These are phyloP conservation scores for Heteropelma amictum DNA, from an alignment of 2,888 invertebrate species.

Conservation along the genomic window DNA sequence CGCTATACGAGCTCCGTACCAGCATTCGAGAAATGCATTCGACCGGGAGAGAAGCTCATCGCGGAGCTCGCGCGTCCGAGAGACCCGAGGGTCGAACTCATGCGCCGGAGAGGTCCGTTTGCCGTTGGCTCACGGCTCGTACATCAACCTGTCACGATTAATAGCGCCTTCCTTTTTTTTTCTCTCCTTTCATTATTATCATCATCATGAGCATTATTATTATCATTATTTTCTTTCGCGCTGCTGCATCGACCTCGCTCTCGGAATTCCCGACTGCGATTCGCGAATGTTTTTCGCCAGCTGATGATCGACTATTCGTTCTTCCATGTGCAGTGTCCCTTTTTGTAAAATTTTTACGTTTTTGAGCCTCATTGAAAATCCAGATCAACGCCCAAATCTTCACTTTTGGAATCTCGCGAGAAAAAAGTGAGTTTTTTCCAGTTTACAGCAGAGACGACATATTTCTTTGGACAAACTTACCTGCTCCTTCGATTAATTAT, in stretches of 20 bases:
- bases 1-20: neutral
- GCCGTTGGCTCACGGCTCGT: constrained; percentile 66
- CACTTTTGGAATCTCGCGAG: too few relatives aligned
- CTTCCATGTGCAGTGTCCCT: too few relatives aligned
- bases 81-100: constrained; percentile 67
- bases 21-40: constrained; percentile 38
- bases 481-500: too few relatives aligned
- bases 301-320: too few relatives aligned
- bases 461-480: too few relatives aligned
- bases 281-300: too few relatives aligned
- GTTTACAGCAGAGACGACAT: too few relatives aligned
- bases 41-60: constrained; percentile 45
- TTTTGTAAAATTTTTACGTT: too few relatives aligned
- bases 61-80: constrained; percentile 36
- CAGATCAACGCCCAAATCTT: too few relatives aligned
- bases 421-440: too few relatives aligned
- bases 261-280: too few relatives aligned
- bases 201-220: constrained; percentile 27
- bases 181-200: constrained; percentile 21
- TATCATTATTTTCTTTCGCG: constrained; percentile 49
- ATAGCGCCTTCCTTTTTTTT: constrained; percentile 68
- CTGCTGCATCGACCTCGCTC: neutral
- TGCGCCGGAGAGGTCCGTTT: constrained; percentile 63
- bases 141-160: constrained; percentile 75
- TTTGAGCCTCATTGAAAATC: too few relatives aligned